Conservation (phyloP, 2,113 vertebrate species). For the Nothobranchius furzeri region DNA sequence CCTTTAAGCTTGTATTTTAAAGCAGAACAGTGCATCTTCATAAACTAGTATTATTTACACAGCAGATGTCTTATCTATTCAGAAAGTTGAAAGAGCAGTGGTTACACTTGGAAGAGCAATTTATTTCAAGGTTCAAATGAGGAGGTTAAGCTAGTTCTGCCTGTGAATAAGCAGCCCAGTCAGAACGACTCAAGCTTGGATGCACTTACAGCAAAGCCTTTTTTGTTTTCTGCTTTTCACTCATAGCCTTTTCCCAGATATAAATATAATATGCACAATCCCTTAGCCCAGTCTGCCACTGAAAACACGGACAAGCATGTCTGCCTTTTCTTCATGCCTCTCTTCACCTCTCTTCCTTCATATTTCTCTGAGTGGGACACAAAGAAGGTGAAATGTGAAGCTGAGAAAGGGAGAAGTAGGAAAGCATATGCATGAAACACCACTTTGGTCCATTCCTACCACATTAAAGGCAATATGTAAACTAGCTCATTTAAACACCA, state of each 20-base stretch:
- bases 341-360: constrained; percentile 6
- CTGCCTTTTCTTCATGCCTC: constrained; percentile 8
- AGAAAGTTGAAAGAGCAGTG: constrained; percentile 44
- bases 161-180: constrained; percentile 55
- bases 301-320: not conserved
- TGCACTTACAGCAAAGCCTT: constrained; percentile 28
- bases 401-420: not conserved
- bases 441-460: too few relatives aligned
- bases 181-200: constrained; percentile 33
- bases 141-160: constrained; percentile 55
- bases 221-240: constrained; percentile 31
- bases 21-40: constrained; percentile 8
- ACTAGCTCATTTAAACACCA: too few relatives aligned
- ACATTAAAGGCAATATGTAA: not conserved
- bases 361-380: constrained; percentile 8
- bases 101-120: constrained; percentile 62
- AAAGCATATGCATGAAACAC: not conserved
- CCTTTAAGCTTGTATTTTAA: constrained; percentile 36
- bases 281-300: constrained; percentile 9
- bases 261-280: constrained; percentile 38
- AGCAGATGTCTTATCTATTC: constrained; percentile 27
- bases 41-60: constrained; percentile 6
- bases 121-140: constrained; percentile 63
- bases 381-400: constrained; percentile 6
- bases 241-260: constrained; percentile 24